Base-by-base conservation (phyloP, 92 coral and sea anemone species). In the Parazoanthus darwini region DNA sequence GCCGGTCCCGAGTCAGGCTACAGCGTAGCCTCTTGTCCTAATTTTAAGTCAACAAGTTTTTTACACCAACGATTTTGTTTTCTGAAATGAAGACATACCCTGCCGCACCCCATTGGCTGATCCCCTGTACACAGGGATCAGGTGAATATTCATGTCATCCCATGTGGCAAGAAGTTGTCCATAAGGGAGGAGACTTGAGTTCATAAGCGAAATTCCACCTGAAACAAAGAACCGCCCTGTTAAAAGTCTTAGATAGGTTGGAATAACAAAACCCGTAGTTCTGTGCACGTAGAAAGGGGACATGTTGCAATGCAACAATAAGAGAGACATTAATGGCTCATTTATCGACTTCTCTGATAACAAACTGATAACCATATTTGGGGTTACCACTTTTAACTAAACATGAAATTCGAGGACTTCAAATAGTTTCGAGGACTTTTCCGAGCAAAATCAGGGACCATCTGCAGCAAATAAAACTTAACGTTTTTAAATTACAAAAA, bases 171-270 rank as follows among this genome's bases (percentile, higher is more conserved):
- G 85, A 37, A 93, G 90, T 37, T 77, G 89, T 42, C 91, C 89
- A 88, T 90, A 90, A 23, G 94, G 92, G 56, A 95, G 77, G 72
- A 95, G 84, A 72, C 94, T 92, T 63, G 94, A 90, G 14, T 95
- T 93, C 79, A 93, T 42, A 46, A 95, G 91, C 0, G 98, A 95
- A 36, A 95, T 88, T 0, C 98, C 96, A 93, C 94, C 98, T 95
- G 79, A 70, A 50, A 59, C 36, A 37, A 71, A 22, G 18, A 35
- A 2, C 23, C 72, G 26, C 22, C 20, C 23, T 22, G 2, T 26
- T 22, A 50, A 9, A 70, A 1, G 75, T 70, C 15, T 43, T 16
- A 20, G 36, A 6, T 15, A 38, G 59, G 59, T 38, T 67, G 56
- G 35, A 20, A 14, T 81, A 44, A 81, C 23, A 89, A 67, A 39